A percentile compares a stretch with the other conserved stretches of the same genome.
Evolutionary conservation across 2,113 vertebrate species (phyloP).

Genomic region (Cololabis saira): DNA sequence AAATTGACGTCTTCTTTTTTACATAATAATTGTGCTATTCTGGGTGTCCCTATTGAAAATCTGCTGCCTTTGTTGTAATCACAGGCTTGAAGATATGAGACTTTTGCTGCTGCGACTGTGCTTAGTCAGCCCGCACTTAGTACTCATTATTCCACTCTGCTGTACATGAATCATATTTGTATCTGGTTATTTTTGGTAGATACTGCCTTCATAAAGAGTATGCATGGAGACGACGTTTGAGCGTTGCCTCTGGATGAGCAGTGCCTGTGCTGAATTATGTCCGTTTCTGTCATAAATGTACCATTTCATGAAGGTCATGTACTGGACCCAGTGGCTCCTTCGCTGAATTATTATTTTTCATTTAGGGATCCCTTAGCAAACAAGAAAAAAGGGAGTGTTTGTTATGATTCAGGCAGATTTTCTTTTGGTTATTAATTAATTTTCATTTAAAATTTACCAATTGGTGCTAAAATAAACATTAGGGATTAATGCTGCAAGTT

Average conservation of each 20-base stretch:
- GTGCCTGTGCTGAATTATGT: slow-evolving; percentile 7
- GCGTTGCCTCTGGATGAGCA: slow-evolving; percentile 17
- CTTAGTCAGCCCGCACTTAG: slow-evolving; percentile 57
- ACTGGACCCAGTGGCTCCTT: neutral
- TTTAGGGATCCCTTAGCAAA: too few relatives aligned
- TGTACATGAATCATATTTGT: slow-evolving; percentile 45
- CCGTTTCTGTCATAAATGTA: neutral
- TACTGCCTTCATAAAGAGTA: slow-evolving; percentile 24
- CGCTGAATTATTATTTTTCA: neutral
- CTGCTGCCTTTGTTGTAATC: slow-evolving; percentile 30
- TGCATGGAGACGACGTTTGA: slow-evolving; percentile 11
- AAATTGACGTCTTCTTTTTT: too few relatives aligned
- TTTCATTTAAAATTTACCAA: neutral
- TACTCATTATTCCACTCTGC: slow-evolving; percentile 46
- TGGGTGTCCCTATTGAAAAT: slow-evolving; percentile 1
- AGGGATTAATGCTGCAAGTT: slow-evolving; percentile 9
- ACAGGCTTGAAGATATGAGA: slow-evolving; percentile 42
- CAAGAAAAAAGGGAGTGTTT: neutral
- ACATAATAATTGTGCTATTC: slow-evolving; percentile 7
- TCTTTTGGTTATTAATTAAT: neutral
- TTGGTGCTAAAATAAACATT: slow-evolving; percentile 13
- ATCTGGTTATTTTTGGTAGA: slow-evolving; percentile 41
- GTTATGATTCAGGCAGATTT: neutral
- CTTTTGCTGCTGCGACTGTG: slow-evolving; percentile 48
- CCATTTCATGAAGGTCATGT: slow-evolving; percentile 4